Conservation (phyloP, 1,140 invertebrate genomes). For the Myzus persicae region DNA sequence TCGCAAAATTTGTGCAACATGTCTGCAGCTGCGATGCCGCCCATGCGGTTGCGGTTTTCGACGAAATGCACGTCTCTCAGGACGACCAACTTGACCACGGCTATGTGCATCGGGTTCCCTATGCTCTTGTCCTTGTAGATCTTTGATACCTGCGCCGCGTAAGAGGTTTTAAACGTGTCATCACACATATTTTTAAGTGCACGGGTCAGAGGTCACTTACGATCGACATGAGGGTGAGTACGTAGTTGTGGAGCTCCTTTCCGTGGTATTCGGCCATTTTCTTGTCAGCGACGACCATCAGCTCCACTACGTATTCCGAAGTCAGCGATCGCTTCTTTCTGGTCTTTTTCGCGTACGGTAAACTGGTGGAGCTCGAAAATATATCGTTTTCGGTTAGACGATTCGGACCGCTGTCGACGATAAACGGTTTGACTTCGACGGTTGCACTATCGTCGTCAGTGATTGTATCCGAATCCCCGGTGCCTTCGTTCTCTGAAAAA, state of each 20-base stretch:
- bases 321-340: constrained; percentile 64
- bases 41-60: constrained; percentile 60
- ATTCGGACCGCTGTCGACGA: not conserved
- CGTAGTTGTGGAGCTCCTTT: constrained; percentile 72
- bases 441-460: not conserved
- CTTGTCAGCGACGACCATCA: constrained; percentile 80
- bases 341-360: not conserved
- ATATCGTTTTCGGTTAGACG: constrained; percentile 10
- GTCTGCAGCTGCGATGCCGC: constrained; percentile 68
- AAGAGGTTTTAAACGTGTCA: not conserved
- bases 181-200: too few relatives aligned
- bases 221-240: constrained; percentile 82
- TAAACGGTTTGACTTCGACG: not conserved
- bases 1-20: constrained; percentile 78
- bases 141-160: constrained; percentile 74
- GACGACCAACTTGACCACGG: constrained; percentile 75
- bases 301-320: constrained; percentile 77
- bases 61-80: constrained; percentile 69
- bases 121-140: constrained; percentile 83
- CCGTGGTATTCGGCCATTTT: constrained; percentile 81
- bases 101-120: constrained; percentile 80
- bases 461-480: constrained; percentile 36
- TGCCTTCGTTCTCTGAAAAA: constrained; percentile 10
- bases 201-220: constrained; percentile 66
- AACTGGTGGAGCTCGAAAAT: not conserved